Conservation (phyloP, 2,888 invertebrate genomes). For the Stomorhina lunata region DNA sequence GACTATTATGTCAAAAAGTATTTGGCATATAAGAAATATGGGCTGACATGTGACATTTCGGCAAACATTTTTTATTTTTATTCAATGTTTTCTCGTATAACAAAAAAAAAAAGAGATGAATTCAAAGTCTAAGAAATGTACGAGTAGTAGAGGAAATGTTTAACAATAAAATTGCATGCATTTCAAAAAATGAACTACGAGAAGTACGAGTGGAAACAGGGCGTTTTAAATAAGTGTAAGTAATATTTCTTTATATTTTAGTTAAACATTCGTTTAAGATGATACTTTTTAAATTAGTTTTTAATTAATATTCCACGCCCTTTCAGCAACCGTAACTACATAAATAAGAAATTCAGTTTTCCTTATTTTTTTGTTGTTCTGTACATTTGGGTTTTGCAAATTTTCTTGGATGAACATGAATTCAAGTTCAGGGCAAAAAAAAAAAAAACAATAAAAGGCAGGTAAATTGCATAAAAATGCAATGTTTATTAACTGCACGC, state of each 20-base stretch:
- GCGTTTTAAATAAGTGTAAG: conserved; percentile 52
- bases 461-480: conserved; percentile 52
- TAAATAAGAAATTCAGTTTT: conserved; percentile 45
- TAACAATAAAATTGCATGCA: neutral
- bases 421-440: conserved; percentile 7
- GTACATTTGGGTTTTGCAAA: neutral
- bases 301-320: conserved; percentile 66
- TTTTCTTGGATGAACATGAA: conserved; percentile 40
- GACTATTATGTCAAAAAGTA: conserved; percentile 79
- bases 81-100: conserved; percentile 28
- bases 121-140: neutral
- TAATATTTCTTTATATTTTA: conserved; percentile 9
- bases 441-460: no score
- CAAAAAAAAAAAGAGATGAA: conserved; percentile 28
- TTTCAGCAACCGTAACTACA: conserved; percentile 23
- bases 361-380: neutral
- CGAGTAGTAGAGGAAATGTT: conserved; percentile 41
- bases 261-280: neutral
- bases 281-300: conserved; percentile 64
- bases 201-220: conserved; percentile 41
- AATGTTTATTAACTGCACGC: conserved; percentile 65
- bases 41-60: conserved; percentile 76
- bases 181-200: neutral
- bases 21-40: conserved; percentile 79
- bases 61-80: conserved; percentile 53